Base-by-base conservation (phyloP, 2,797 vertebrate species). In the Perodicticus potto region DNA sequence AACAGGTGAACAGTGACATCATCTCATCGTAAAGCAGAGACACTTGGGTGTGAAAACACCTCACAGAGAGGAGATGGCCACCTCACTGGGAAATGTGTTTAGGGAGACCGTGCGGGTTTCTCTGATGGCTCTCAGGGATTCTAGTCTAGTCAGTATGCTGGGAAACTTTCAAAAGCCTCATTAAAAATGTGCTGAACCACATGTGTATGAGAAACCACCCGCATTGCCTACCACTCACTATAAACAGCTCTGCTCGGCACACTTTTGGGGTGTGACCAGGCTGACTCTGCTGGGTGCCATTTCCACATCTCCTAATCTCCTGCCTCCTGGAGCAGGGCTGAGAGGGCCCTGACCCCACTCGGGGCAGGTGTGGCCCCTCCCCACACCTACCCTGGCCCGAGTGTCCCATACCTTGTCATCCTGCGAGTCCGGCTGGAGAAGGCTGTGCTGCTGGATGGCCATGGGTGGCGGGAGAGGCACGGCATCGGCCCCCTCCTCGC, bases 371-470 rank as follows among this genome's bases (percentile, higher is more conserved):
- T 65, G 63, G 14, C 61, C 14, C 63, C 63, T 29, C 29, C 37
- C 86, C 32, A 67, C 7, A 17, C 19, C 32, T 32, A n/a, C 32
- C 32, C 23, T n/a, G 22, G 76, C 76, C 49, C 0, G 1, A 9
- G 4, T 10, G 16, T 9, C 49, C 37, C 78, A 85, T 98, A 99
- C 99, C 99, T 99, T 99, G 98, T 99, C 99, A 11, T 99, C 99
- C 99, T 99, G 99, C 0, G 99, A 99, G 98, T 99, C 99, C 0
- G 99, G 99, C 98, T 99, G 99, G 73, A 99, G 99, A 72, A 99
- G 99, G 98, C 99, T 99, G 98, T 99, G 99, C 63, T 99, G 99
- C 97, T 99, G 99, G 97, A 99, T 99, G 97, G 99, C 99, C 99
- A 99, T 99, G 0, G 99, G 99, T 0, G 99, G 99, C 37, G 99